These are phyloP conservation scores for Muscicapa comitata DNA, from an alignment of 2,797 vertebrate species.

Conservation along the genomic window DNA sequence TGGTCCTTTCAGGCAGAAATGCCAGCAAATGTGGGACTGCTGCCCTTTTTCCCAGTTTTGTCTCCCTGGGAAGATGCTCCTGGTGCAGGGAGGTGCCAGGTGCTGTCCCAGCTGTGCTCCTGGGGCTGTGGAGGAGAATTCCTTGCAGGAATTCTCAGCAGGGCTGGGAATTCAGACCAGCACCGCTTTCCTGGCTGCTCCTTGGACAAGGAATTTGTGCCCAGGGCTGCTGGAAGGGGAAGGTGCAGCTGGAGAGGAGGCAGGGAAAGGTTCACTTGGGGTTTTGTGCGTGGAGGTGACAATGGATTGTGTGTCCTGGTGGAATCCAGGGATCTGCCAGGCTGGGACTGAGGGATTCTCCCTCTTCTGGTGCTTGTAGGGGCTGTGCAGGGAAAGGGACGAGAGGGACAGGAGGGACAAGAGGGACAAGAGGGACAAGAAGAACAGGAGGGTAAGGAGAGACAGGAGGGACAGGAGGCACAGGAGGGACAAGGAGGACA, in stretches of 20 bases:
- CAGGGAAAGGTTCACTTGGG: fast-evolving
- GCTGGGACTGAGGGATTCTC: not conserved
- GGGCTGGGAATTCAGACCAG: not conserved
- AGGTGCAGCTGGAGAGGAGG: not conserved
- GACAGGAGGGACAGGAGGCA: no score
- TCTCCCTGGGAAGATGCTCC: not conserved
- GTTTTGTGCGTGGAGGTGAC: not conserved
- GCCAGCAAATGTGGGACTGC: not conserved
- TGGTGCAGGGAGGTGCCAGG: not conserved
- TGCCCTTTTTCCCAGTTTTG: not conserved
- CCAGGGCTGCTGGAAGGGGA: not conserved
- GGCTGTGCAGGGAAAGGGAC: not conserved
- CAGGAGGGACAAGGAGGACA: not conserved
- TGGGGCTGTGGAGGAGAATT: not conserved
- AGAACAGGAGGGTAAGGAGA: no score
- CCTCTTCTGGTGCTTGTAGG: not conserved
- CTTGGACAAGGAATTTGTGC: fast-evolving
- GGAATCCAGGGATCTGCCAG: not conserved
- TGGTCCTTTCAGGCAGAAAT: not conserved
- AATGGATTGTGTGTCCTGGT: fast-evolving
- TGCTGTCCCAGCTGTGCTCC: fast-evolving
- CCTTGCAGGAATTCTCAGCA: not conserved
- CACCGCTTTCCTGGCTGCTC: not conserved
- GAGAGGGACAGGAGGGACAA: no score
- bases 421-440: no score